Base-by-base conservation (phyloP, 92 coral and sea anemone species). In the Siderastrea radians region DNA sequence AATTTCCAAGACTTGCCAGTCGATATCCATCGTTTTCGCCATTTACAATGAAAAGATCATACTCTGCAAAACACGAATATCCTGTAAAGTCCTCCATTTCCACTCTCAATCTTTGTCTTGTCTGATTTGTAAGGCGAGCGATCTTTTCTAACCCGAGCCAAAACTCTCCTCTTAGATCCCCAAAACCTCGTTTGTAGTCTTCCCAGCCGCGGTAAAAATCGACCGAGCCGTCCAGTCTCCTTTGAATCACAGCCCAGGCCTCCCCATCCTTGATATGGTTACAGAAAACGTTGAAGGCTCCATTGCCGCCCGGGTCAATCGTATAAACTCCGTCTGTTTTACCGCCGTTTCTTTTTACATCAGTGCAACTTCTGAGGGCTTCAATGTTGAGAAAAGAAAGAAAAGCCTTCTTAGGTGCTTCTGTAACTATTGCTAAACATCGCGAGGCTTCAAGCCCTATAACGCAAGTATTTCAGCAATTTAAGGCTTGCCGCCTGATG, bases 221-320 rank as follows among this genome's bases (percentile, higher is more conserved):
- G 12, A 81, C 86, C 77, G 86, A 81, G 68, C 77, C 77, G 86
- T 81, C 49, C 55, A 81, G 66, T 81, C 86, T 81, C 55, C 86
- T 55, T 12, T 81, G 86, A 46, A 81, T 52, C 54, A 81, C 77
- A 2, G 65, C 68, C 86, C 86, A 81, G 77, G 77, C 66, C 44
- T 53, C 68, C 46, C 77, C 86, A 13, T 26, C 68, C 3, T 45
- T 43, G 7, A 2, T 48, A 53, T 70, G 86, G 46, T 69, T 16
- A 68, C 86, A 81, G 57, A 68, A 81, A 16, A 81, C 13, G 54
- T 69, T 1, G 44, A 81, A 81, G 63, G 77, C 67, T 44, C 86
- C 86, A 1, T 54, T 68, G n/a, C 77, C 77, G 51, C 69, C 86
- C 1, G 86, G 86, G 53, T 81, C 65, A 45, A 81, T 45, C 68